These are phyloP conservation scores for Salvator merianae DNA, from an alignment of 2,113 vertebrate genomes.

Conservation along the genomic window DNA sequence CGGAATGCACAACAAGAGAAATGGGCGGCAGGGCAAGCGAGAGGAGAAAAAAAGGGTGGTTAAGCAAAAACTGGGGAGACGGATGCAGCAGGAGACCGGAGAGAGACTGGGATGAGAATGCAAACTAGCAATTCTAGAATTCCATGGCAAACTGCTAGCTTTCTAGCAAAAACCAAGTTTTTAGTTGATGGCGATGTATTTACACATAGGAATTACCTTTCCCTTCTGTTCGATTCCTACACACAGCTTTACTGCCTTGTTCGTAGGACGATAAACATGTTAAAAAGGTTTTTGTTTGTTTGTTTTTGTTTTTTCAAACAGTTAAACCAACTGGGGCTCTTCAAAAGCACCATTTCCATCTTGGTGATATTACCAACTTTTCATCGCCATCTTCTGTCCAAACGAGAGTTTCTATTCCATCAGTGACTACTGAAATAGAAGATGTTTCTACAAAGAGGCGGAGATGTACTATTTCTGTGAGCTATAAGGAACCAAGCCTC, in stretches of 20 bases:
- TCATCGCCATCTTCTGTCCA: conserved; percentile 64
- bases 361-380: conserved; percentile 89
- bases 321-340: conserved; percentile 42
- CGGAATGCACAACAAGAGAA: too few relatives aligned
- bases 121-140: too few relatives aligned
- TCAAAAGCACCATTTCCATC: conserved; percentile 69
- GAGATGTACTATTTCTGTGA: conserved; percentile 77
- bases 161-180: not conserved
- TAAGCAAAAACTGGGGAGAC: too few relatives aligned
- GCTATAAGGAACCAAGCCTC: conserved; percentile 89
- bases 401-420: conserved; percentile 60
- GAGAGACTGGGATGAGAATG: too few relatives aligned
- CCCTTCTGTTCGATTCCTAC: not conserved
- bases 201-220: not conserved
- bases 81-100: too few relatives aligned
- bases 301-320: conserved; percentile 42
- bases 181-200: not conserved
- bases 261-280: too few relatives aligned
- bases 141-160: too few relatives aligned
- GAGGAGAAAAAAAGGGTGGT: too few relatives aligned
- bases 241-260: not conserved
- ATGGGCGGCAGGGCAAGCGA: too few relatives aligned
- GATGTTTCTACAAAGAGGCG: conserved; percentile 70
- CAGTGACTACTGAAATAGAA: conserved; percentile 54
- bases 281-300: too few relatives aligned